Evolutionary conservation across 2,888 invertebrate genomes (phyloP).

Genomic region (Napeogenes inachia): DNA sequence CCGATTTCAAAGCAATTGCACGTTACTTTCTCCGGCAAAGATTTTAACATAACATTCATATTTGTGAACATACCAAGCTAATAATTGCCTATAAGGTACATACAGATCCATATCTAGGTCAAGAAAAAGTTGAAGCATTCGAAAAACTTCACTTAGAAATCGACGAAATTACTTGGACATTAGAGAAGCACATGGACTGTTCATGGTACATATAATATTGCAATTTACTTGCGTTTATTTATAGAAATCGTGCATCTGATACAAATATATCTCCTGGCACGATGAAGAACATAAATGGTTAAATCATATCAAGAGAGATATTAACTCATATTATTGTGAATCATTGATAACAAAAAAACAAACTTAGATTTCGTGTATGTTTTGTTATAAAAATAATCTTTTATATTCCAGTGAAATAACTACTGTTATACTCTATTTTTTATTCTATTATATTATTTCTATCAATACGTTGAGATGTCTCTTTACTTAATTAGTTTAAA

Average conservation of each 20-base stretch:
- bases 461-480: too few relatives aligned
- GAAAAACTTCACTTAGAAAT: slow-evolving; percentile 6
- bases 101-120: slow-evolving; percentile 30
- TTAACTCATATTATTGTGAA: slow-evolving; percentile 45
- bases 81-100: slow-evolving; percentile 26
- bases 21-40: slow-evolving; percentile 46
- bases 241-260: slow-evolving; percentile 11
- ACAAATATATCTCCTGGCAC: slow-evolving; percentile 37
- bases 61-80: slow-evolving; percentile 31
- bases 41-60: slow-evolving; percentile 33
- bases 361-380: background rate
- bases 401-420: too few relatives aligned
- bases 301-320: slow-evolving; percentile 44
- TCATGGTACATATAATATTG: too few relatives aligned
- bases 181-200: too few relatives aligned
- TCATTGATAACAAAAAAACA: slow-evolving; percentile 26
- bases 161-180: background rate
- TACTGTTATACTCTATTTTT: too few relatives aligned
- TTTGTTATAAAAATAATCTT: too few relatives aligned
- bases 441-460: too few relatives aligned
- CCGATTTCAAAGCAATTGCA: slow-evolving; percentile 27
- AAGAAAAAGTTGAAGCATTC: slow-evolving; percentile 18
- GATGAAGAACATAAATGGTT: slow-evolving; percentile 35
- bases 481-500: too few relatives aligned
- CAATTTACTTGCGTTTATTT: too few relatives aligned